phyloP scores from a whole-genome alignment of 1,140 invertebrate genomes.

The Babylonia areolata region DNA sequence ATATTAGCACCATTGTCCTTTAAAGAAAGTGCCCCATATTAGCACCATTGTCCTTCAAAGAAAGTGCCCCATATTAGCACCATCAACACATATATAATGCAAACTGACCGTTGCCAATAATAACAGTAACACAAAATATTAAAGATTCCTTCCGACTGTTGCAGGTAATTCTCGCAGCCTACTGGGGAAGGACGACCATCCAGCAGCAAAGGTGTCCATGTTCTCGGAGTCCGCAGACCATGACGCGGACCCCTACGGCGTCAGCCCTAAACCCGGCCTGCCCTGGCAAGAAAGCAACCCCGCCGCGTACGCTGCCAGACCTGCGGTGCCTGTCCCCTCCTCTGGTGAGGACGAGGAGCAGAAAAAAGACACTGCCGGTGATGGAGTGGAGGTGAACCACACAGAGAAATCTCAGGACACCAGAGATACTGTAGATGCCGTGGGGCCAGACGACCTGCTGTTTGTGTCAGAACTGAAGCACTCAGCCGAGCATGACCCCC shows the following conservation, averaged over 20 bases:
- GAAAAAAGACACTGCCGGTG: background rate
- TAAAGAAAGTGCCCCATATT: no score
- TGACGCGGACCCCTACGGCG: conserved; percentile 63
- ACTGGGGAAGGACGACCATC: conserved; percentile 50
- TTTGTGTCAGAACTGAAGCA: background rate
- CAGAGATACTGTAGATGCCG: background rate
- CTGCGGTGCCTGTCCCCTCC: background rate
- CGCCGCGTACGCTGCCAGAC: conserved; percentile 22
- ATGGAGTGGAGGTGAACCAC: background rate
- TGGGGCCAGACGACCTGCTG: background rate
- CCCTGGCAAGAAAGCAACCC: conserved; percentile 62
- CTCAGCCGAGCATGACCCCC: background rate
- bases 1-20: no score
- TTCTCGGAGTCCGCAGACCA: background rate
- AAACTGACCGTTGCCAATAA: no score
- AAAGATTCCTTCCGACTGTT: no score
- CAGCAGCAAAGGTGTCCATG: background rate
- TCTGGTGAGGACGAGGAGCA: background rate
- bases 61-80: no score
- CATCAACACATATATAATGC: no score
- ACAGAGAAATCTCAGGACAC: background rate
- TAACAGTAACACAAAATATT: no score
- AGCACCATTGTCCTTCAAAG: no score
- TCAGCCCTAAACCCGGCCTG: conserved; percentile 52
- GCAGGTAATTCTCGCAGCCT: conserved; percentile 63